These are phyloP conservation scores for Limnodromus scolopaceus DNA, from an alignment of 2,797 vertebrate genomes.

Conservation along the genomic window DNA sequence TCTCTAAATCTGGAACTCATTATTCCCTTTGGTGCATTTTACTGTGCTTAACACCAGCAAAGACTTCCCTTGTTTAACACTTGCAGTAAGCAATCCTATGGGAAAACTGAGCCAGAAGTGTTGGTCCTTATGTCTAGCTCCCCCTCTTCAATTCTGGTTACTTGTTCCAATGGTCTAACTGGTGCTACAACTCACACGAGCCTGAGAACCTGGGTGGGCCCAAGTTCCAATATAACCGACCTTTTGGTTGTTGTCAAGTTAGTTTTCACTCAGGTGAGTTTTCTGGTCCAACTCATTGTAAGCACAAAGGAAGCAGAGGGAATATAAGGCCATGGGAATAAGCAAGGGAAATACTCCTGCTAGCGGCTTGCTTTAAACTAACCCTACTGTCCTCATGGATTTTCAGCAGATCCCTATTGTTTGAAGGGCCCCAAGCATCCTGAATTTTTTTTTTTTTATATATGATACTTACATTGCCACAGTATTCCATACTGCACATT, in stretches of 20 bases:
- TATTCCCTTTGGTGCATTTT: neutral
- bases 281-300: neutral
- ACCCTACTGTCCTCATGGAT: neutral
- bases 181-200: accelerated
- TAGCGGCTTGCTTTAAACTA: neutral
- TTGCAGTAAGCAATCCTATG: neutral
- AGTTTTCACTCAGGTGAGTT: neutral
- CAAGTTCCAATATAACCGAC: neutral
- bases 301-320: neutral
- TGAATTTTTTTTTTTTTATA: neutral
- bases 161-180: neutral
- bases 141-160: neutral
- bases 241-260: neutral
- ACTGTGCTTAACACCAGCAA: neutral
- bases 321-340: neutral
- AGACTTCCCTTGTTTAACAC: neutral
- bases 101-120: neutral
- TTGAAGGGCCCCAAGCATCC: neutral
- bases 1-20: neutral
- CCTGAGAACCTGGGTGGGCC: no score
- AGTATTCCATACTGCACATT: neutral
- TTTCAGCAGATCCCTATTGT: neutral
- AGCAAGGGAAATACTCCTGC: neutral
- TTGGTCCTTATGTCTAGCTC: neutral
- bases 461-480: neutral